These are phyloP conservation scores for Reticulitermes lucifugus DNA, from an alignment of 2,888 invertebrate genomes.

Conservation along the genomic window DNA sequence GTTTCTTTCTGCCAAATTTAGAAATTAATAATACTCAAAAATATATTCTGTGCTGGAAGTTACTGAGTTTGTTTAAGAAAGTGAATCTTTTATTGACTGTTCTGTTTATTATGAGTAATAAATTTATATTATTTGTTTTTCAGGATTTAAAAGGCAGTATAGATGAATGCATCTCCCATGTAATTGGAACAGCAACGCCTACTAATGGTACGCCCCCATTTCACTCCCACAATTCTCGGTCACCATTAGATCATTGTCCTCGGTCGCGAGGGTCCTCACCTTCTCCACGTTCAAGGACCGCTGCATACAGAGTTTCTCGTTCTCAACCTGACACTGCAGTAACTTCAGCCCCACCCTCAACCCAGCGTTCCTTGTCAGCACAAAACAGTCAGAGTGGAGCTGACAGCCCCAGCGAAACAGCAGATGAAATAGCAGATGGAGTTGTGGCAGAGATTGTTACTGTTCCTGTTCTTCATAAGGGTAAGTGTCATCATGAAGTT, in stretches of 20 bases:
- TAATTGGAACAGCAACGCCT: slow-evolving; percentile 75
- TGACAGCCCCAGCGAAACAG: slow-evolving; percentile 1
- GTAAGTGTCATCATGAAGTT: neutral
- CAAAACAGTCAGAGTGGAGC: slow-evolving; percentile 32
- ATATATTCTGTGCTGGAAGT: too few relatives aligned
- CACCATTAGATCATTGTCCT: slow-evolving; percentile 49
- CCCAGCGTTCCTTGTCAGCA: slow-evolving; percentile 47
- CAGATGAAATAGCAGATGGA: slow-evolving; percentile 53
- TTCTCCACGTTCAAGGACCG: slow-evolving; percentile 37
- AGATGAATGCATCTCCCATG: slow-evolving; percentile 89
- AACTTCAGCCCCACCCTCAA: slow-evolving; percentile 13
- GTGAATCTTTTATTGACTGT: neutral
- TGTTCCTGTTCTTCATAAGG: slow-evolving; percentile 54
- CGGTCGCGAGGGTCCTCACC: slow-evolving; percentile 46
- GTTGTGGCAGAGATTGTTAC: slow-evolving; percentile 53
- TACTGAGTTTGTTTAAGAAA: too few relatives aligned
- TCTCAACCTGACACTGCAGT: slow-evolving; percentile 51
- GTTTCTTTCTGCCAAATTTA: too few relatives aligned
- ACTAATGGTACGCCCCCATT: slow-evolving; percentile 51
- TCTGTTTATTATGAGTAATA: neutral
- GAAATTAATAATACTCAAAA: too few relatives aligned
- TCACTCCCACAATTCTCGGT: slow-evolving; percentile 40
- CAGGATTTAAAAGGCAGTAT: slow-evolving; percentile 78
- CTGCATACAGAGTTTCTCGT: slow-evolving; percentile 50
- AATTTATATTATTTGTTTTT: slow-evolving; percentile 23